Conservation (phyloP, 1,140 invertebrate genomes). For the Lucilia sericata region DNA sequence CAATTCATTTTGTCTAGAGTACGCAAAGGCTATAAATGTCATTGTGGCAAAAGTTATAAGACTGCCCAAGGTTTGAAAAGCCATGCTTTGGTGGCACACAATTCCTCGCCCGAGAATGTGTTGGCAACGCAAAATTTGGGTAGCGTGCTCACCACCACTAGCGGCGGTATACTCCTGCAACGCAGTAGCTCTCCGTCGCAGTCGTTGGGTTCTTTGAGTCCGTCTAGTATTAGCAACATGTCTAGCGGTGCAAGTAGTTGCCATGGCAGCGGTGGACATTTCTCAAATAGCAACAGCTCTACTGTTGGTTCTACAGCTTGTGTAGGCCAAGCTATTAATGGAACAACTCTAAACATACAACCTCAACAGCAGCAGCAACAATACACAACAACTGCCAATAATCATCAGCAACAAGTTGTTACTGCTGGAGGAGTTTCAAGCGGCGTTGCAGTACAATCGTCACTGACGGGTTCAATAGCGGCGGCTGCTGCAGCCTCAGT, state of each 20-base stretch:
- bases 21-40: slow-evolving; percentile 82
- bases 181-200: slow-evolving; percentile 65
- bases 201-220: slow-evolving; percentile 65
- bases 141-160: slow-evolving; percentile 35
- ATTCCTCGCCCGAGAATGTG: slow-evolving; percentile 63
- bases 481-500: slow-evolving; percentile 48
- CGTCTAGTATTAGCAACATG: slow-evolving; percentile 66
- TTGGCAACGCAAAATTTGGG: slow-evolving; percentile 58
- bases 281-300: slow-evolving; percentile 49
- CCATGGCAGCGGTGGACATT: slow-evolving; percentile 57
- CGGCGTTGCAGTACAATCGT: slow-evolving; percentile 48
- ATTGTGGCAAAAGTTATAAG: slow-evolving; percentile 87
- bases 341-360: slow-evolving; percentile 26
- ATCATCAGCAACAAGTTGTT: slow-evolving; percentile 35
- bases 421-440: not conserved
- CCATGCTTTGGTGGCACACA: slow-evolving; percentile 75
- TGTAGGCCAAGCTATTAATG: slow-evolving; percentile 3
- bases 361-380: slow-evolving; percentile 51
- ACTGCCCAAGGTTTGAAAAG: slow-evolving; percentile 80
- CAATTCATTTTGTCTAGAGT: slow-evolving; percentile 69
- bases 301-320: not conserved
- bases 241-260: slow-evolving; percentile 65
- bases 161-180: slow-evolving; percentile 52
- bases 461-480: slow-evolving; percentile 46
- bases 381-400: slow-evolving; percentile 28